Conservation (phyloP, 2,888 invertebrate genomes). For the Pyrrhia umbra region DNA sequence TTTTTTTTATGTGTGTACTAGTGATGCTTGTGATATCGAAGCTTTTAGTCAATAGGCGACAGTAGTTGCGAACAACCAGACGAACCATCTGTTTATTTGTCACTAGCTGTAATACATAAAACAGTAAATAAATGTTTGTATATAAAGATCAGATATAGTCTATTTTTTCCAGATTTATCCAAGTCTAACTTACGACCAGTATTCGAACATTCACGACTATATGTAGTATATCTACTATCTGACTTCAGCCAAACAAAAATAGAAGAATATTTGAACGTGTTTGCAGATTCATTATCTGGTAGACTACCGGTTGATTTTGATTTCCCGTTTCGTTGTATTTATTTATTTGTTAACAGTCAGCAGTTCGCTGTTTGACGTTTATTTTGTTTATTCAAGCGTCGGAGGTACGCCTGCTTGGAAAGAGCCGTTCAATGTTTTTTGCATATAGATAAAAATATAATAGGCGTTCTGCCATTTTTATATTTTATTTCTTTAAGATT, state of each 20-base stretch:
- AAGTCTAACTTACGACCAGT: neutral
- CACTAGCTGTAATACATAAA: no score
- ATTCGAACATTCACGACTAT: neutral
- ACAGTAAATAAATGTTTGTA: no score
- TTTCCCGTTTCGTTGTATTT: slow-evolving; percentile 51
- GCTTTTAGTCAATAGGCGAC: no score
- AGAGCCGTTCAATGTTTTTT: neutral
- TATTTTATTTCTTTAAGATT: no score
- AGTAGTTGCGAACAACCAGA: no score
- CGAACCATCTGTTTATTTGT: no score
- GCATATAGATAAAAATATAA: neutral
- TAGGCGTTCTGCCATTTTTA: no score
- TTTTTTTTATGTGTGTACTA: no score
- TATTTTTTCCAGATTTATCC: no score
- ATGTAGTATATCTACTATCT: neutral
- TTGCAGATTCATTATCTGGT: slow-evolving; percentile 59
- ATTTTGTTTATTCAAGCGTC: slow-evolving; percentile 39
- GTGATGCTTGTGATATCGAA: no score
- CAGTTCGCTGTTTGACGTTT: slow-evolving; percentile 48
- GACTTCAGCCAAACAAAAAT: slow-evolving; percentile 8
- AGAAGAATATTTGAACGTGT: slow-evolving; percentile 38
- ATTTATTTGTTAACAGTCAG: slow-evolving; percentile 60
- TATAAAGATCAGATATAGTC: no score
- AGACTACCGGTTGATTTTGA: slow-evolving; percentile 44
- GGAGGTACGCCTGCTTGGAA: neutral